Base-by-base conservation (phyloP, 2,113 vertebrate species). In the Calyptommatus sinebrachiatus region DNA sequence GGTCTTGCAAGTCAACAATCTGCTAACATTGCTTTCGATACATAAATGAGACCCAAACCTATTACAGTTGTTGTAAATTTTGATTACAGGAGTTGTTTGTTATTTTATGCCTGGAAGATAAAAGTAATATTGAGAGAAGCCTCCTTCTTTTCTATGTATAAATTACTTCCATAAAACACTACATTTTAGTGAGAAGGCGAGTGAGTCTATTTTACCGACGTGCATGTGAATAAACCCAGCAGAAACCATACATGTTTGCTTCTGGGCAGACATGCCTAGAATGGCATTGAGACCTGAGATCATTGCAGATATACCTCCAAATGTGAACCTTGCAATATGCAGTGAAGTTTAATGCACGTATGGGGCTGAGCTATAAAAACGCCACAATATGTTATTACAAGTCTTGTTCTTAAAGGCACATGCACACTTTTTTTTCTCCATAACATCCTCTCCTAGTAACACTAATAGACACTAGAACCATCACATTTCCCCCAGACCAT, bases 11-110 rank as follows among this genome's bases (percentile, higher is more conserved):
- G 87, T 86, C 90, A 87, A 88, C 57, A 28, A 90, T 87, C 89
- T 31, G 85, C 90, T 89, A 91, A 87, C 87, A 75, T 88, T 86
- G 81, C 88, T 87, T 81, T 73, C 0, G 0, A 90, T 87, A 82
- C 87, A 84, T 88, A 93, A 92, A 93, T 12, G 68, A 90, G 94
- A 92, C 89, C 93, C 92, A 92, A 93, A 86, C 76, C 88, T 89
- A 93, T 92, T 92, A 92, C 84, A 88, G 85, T 79, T 84, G 88
- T 84, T 91, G 88, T 93, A 93, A 93, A 94, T 93, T 93, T 93
- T 92, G 89, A 93, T 94, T 91, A 91, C 85, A 1, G 0, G 80
- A 90, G 86, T 92, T 91, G 90, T 92, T 94, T 93, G 86, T 88
- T 92, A 91, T 94, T 81, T 94, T 93, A 93, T 89, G 84, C 84